Conservation (phyloP, 2,797 vertebrate genomes). For the Eutrigla gurnardus region DNA sequence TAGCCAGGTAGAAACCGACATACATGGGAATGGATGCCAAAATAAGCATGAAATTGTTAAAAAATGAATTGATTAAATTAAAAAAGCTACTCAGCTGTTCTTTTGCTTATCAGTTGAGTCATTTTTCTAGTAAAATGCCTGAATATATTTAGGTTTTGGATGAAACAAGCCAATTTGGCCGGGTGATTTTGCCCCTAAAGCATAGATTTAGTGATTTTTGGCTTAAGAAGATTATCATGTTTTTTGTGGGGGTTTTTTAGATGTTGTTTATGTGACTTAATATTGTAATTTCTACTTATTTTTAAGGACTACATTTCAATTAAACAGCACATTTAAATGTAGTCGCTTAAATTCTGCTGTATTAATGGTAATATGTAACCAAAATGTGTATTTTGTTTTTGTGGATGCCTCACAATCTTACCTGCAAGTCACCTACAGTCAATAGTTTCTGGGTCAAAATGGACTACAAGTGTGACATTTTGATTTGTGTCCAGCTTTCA, state of each 20-base stretch:
- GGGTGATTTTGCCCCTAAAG: too few species aligned
- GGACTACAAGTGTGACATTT: neutral
- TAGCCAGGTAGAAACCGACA: neutral
- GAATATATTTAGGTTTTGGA: neutral
- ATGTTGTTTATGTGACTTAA: neutral
- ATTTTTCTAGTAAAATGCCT: neutral
- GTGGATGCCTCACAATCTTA: neutral
- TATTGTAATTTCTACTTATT: neutral
- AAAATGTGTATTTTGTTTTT: neutral
- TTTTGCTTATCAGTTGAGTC: neutral
- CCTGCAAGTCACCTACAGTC: neutral
- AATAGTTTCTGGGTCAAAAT: neutral
- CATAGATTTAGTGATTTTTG: too few species aligned
- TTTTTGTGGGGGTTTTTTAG: too few species aligned
- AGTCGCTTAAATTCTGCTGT: neutral
- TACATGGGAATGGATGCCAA: neutral
- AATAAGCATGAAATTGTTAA: neutral
- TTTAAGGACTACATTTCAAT: neutral
- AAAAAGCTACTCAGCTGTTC: neutral
- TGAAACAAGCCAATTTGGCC: too few species aligned
- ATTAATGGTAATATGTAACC: neutral
- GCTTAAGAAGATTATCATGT: neutral
- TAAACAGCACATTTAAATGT: neutral
- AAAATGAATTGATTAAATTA: accelerated
- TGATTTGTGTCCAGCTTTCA: neutral